Conservation (phyloP, 2,888 invertebrate species). For the Cerceris ruficornis region DNA sequence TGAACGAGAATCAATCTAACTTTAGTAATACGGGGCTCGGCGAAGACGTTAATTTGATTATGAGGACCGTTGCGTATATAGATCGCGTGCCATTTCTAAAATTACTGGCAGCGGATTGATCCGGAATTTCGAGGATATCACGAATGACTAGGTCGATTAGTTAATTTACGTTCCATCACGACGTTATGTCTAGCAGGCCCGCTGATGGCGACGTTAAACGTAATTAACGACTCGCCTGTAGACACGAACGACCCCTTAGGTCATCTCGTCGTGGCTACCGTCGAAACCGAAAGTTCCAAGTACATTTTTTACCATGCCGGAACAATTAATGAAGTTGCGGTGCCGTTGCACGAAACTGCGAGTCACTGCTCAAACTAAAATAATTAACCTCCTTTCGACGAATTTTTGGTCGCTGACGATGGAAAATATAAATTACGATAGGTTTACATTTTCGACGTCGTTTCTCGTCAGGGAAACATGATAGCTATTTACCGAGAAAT, state of each 20-base stretch:
- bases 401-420: too few species aligned
- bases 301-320: conserved; percentile 19
- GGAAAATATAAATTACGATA: too few species aligned
- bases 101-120: conserved; percentile 15
- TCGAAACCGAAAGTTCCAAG: conserved; percentile 26
- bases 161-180: conserved; percentile 68
- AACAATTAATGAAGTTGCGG: background rate
- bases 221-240: conserved; percentile 64
- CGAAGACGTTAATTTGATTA: background rate
- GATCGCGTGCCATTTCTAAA: background rate
- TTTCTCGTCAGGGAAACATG: too few species aligned
- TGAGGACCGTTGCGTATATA: background rate
- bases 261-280: conserved; percentile 31
- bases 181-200: conserved; percentile 44
- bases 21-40: background rate
- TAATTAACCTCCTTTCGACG: too few species aligned
- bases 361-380: too few species aligned
- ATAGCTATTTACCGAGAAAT: too few species aligned
- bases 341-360: too few species aligned
- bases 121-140: conserved; percentile 44
- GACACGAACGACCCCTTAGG: conserved; percentile 54
- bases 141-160: conserved; percentile 58
- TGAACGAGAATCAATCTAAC: too few species aligned
- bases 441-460: too few species aligned
- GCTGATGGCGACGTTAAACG: conserved; percentile 62